phyloP scores from a whole-genome alignment of 2,888 invertebrate genomes.

The Carterocephalus palaemon region DNA sequence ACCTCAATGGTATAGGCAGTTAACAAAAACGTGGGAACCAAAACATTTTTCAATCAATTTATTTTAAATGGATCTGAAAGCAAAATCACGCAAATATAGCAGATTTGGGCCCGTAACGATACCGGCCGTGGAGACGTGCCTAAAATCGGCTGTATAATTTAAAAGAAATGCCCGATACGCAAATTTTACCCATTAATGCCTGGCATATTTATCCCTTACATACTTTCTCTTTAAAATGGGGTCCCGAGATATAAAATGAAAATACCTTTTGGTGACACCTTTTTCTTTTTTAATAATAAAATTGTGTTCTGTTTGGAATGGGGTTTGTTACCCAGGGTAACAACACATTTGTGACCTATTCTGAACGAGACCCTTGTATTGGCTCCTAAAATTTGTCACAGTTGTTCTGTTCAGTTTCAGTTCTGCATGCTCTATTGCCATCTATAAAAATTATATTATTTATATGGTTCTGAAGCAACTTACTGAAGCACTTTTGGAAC shows the following conservation, averaged over 20 bases:
- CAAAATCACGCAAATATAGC: slow-evolving; percentile 56
- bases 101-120: slow-evolving; percentile 43
- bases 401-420: too few species aligned
- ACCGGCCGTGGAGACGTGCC: slow-evolving; percentile 49
- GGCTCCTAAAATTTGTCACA: too few species aligned
- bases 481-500: too few species aligned
- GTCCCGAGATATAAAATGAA: neutral
- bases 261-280: neutral
- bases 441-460: too few species aligned
- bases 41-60: slow-evolving; percentile 62
- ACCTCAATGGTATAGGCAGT: slow-evolving; percentile 8
- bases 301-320: too few species aligned
- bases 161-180: slow-evolving; percentile 45
- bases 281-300: too few species aligned
- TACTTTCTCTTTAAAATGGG: slow-evolving; percentile 9
- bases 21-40: slow-evolving; percentile 41
- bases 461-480: too few species aligned
- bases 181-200: slow-evolving; percentile 35
- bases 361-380: too few species aligned
- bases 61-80: slow-evolving; percentile 49
- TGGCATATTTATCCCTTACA: slow-evolving; percentile 24
- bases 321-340: too few species aligned
- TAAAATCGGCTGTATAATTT: slow-evolving; percentile 67
- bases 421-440: too few species aligned
- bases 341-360: too few species aligned